Percentiles rank a stretch among this genome's conserved stretches.
phyloP scores from a whole-genome alignment of 1,140 invertebrate species.

The Atta cephalotes region DNA sequence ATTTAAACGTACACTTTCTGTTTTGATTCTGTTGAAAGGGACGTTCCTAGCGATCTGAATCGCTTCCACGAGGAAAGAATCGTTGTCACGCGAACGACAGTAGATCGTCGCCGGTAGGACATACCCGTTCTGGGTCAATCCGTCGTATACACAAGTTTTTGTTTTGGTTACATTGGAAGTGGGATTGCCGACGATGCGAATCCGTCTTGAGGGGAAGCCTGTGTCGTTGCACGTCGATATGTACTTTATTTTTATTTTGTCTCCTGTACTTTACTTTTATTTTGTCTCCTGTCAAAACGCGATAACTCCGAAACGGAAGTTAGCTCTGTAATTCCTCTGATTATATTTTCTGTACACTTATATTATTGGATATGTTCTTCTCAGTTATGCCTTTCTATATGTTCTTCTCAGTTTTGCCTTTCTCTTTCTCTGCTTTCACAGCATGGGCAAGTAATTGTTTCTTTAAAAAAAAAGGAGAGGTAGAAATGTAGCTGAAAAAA shows the following conservation, averaged over 20 bases:
- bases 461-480: neutral
- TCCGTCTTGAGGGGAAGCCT: constrained; percentile 8
- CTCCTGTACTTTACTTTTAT: too few species aligned
- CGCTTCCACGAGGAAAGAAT: constrained; percentile 10
- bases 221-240: neutral
- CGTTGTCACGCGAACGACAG: constrained; percentile 3
- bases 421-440: neutral
- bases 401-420: neutral
- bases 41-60: constrained; percentile 39
- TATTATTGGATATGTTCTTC: neutral
- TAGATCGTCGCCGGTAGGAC: neutral
- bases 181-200: constrained; percentile 23
- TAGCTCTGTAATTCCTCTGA: neutral
- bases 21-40: constrained; percentile 47
- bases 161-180: constrained; percentile 36
- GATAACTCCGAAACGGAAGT: neutral
- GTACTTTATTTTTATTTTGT: neutral
- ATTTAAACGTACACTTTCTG: constrained; percentile 42
- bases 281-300: too few species aligned
- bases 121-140: neutral
- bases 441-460: neutral
- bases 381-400: constrained; percentile 32
- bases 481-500: constrained; percentile 14
- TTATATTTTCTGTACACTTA: neutral
- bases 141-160: constrained; percentile 10